Base-by-base conservation (phyloP, 2,888 invertebrate genomes). In the Nipponacmea schrenckii region DNA sequence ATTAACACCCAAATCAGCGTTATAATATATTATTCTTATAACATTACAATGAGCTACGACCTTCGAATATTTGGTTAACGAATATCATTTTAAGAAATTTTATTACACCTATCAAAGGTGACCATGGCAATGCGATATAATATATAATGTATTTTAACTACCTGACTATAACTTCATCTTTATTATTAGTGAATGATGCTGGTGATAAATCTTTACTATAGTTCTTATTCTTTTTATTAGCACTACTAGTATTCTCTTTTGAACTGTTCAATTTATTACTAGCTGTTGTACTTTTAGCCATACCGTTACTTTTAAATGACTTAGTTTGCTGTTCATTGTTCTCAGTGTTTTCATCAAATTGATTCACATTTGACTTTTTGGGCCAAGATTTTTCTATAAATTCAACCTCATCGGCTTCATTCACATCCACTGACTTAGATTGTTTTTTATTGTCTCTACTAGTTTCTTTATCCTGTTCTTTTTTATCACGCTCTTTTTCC, bases 121-220 rank as follows among this genome's bases (percentile, higher is more conserved):
- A 39, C 39, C 39, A 39, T 39, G 39, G 10, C 39, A 39, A 39
- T 10, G 10, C 4, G 39, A 8, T 1, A 2, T 5, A 10, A 39
- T 8, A 5, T 39, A 39, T 8, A 39, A 2, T 5, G 39, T 39
- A 39, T 5, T 10, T 8, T n/a, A n/a, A n/a, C n/a, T 70, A 83
- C 85, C 83, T 83, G 69, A 79, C 76, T 76, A 87, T 85, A 74
- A 83, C 77, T 76, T 87, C 87, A 71, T 87, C 86, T 80, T 85
- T 87, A 76, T 87, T 87, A 78, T 86, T 87, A 74, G 82, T 81
- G 77, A 83, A 85, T 74, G 80, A 82, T 75, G 82, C 76, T 31
- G 83, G 74, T 62, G 81, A 76, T 65, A 82, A 73, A 72, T 84
- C 84, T 74, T 84, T 84, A 71, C 78, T 83, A 68, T 82, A 83